phyloP scores from a whole-genome alignment of 53 echinoderm and acorn worm species.

The Stichopus horrens region DNA sequence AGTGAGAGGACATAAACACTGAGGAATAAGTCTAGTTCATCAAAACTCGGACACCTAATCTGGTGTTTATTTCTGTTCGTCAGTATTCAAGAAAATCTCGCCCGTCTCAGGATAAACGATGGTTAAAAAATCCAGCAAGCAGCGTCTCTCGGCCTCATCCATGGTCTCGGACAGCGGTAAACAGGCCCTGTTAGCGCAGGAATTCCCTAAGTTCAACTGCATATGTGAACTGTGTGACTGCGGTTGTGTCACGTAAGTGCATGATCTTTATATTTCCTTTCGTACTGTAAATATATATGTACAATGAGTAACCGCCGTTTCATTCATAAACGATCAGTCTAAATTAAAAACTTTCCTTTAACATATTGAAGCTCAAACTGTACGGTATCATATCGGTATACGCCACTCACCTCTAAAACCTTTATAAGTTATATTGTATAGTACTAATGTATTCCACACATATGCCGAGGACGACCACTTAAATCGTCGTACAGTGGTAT shows the following conservation, averaged over 20 bases:
- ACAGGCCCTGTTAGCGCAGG: conserved; percentile 48
- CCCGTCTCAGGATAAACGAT: neutral
- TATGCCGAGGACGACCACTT: too few relatives aligned
- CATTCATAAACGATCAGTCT: too few relatives aligned
- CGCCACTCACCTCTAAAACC: too few relatives aligned
- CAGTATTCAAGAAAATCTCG: too few relatives aligned
- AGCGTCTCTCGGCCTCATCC: neutral
- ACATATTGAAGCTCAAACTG: too few relatives aligned
- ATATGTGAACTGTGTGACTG: conserved; percentile 90
- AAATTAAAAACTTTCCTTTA: too few relatives aligned
- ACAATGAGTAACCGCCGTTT: too few relatives aligned
- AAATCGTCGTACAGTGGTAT: too few relatives aligned
- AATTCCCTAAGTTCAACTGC: conserved; percentile 79
- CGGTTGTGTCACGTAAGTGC: conserved; percentile 63
- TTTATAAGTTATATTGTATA: too few relatives aligned
- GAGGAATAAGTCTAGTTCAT: neutral
- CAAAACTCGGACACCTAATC: neutral
- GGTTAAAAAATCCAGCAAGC: neutral
- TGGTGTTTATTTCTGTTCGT: too few relatives aligned
- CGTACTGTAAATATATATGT: too few relatives aligned
- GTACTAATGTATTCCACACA: neutral
- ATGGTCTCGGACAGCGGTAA: conserved; percentile 54
- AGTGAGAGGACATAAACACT: neutral
- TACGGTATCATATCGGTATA: too few relatives aligned
- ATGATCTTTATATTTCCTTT: neutral